Evolutionary conservation across 30 jellyfish, hydroid and myxozoan species (phyloP).

Genomic region (Pelagia noctiluca): DNA sequence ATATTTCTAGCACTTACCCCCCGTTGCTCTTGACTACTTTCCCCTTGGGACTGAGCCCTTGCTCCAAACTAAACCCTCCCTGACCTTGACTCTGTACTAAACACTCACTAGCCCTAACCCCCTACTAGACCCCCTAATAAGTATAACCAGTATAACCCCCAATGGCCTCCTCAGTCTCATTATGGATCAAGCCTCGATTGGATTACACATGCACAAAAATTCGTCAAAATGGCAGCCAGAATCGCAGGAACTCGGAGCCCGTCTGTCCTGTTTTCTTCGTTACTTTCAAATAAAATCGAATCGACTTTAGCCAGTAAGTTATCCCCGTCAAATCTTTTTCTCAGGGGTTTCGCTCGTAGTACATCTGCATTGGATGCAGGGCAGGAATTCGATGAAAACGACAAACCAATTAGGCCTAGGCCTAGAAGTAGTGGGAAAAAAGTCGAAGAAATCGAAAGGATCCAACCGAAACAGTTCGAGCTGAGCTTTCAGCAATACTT

Average conservation of each 20-base stretch:
- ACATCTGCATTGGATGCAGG: neutral
- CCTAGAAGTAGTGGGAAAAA: neutral
- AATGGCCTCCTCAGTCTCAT: no score
- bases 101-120: no score
- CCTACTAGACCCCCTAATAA: no score
- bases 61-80: no score
- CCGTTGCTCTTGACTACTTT: no score
- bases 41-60: no score
- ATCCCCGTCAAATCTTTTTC: neutral
- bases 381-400: neutral
- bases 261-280: neutral
- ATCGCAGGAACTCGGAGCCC: neutral
- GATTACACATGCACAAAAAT: no score
- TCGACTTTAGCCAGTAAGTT: no score
- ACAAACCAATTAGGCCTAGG: constrained; percentile 1
- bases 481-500: constrained; percentile 83
- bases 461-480: constrained; percentile 50
- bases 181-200: no score
- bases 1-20: no score
- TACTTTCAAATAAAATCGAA: neutral
- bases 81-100: no score
- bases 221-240: neutral
- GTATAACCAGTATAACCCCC: no score
- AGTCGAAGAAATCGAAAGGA: constrained; percentile 33
- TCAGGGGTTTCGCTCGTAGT: neutral